Evolutionary conservation across 1,140 invertebrate genomes (phyloP).

Genomic region (Cecropterus lyciades): DNA sequence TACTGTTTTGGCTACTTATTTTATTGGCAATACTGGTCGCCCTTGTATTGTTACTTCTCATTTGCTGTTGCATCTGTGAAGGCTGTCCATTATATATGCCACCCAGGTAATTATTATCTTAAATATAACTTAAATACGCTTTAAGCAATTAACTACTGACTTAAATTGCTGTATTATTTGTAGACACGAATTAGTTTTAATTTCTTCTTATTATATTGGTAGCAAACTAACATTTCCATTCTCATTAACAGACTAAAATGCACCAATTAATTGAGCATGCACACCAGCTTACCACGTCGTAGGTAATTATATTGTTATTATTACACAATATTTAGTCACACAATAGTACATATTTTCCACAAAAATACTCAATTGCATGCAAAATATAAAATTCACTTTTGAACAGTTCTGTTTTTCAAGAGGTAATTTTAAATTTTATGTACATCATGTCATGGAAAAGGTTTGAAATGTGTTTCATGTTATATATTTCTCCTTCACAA

Average conservation of each 20-base stretch:
- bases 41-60: constrained; percentile 88
- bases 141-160: constrained; percentile 20
- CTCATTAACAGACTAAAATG: constrained; percentile 64
- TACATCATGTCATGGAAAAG: constrained; percentile 10
- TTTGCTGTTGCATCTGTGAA: constrained; percentile 92
- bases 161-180: constrained; percentile 9
- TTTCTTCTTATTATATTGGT: constrained; percentile 42
- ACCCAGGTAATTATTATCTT: constrained; percentile 84
- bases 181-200: constrained; percentile 23
- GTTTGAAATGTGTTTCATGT: background rate
- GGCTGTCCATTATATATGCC: constrained; percentile 92
- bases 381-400: background rate
- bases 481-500: no score
- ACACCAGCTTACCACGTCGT: constrained; percentile 50
- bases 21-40: constrained; percentile 89
- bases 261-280: constrained; percentile 57
- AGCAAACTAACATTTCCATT: constrained; percentile 40
- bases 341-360: no score
- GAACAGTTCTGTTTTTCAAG: background rate
- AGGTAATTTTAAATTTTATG: background rate
- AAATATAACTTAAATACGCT: constrained; percentile 4
- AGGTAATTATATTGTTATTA: constrained; percentile 48
- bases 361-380: background rate
- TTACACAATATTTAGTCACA: constrained; percentile 17
- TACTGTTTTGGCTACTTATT: constrained; percentile 91